Percentiles rank a stretch among this genome's conserved stretches.
Conservation (phyloP, 2,888 invertebrate genomes). For the Pollenia labialis region DNA sequence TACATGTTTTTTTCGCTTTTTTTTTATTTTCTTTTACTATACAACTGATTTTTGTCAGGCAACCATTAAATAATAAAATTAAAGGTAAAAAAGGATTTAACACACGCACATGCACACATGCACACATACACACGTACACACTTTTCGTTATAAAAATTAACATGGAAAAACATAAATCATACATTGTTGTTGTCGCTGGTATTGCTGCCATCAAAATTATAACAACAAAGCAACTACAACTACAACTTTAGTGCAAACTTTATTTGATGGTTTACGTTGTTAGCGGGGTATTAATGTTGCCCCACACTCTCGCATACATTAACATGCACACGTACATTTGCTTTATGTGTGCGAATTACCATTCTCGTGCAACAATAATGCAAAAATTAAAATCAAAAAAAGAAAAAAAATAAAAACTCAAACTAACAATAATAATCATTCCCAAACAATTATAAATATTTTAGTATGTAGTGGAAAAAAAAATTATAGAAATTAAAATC, state of each 20-base stretch:
- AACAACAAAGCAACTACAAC: not conserved
- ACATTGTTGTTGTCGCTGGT: constrained; percentile 52
- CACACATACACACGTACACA: constrained; percentile 15
- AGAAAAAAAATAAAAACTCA: constrained; percentile 6
- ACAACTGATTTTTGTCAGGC: constrained; percentile 73
- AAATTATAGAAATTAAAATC: constrained; percentile 53
- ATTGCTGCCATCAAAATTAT: constrained; percentile 6
- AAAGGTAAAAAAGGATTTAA: constrained; percentile 49
- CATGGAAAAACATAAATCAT: constrained; percentile 64
- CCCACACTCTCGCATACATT: constrained; percentile 6
- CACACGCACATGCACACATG: constrained; percentile 10
- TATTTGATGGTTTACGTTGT: constrained; percentile 48
- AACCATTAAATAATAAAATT: constrained; percentile 71
- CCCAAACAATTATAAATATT: constrained; percentile 44
- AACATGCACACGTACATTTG: not conserved
- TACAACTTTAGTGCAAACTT: constrained; percentile 67
- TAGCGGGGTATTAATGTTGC: constrained; percentile 36
- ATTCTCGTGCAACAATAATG: constrained; percentile 58
- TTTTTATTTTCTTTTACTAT: constrained; percentile 36
- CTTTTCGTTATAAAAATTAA: constrained; percentile 18
- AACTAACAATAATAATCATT: constrained; percentile 36
- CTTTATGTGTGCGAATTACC: not conserved
- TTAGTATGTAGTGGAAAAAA: not conserved
- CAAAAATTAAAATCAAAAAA: constrained; percentile 44
- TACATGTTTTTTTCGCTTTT: constrained; percentile 30